These are phyloP conservation scores for Barnardius zonarius DNA, from an alignment of 2,113 vertebrate genomes.

Conservation along the genomic window DNA sequence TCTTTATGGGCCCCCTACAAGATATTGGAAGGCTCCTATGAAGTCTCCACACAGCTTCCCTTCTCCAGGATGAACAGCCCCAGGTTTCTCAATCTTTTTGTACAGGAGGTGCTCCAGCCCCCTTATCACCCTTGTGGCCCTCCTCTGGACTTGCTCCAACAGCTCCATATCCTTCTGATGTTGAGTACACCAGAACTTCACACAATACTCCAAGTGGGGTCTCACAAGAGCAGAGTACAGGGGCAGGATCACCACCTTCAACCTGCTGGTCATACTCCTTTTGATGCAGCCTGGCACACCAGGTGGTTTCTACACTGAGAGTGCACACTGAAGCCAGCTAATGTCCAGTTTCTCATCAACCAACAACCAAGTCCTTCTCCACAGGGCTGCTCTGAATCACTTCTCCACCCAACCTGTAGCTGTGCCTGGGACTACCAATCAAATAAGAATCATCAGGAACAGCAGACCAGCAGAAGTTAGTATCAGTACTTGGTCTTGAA, in stretches of 20 bases:
- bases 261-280: background rate
- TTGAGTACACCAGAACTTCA: background rate
- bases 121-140: background rate
- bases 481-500: background rate
- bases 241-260: background rate
- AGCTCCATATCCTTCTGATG: background rate
- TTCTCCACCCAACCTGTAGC: background rate
- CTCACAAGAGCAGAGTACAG: background rate
- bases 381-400: background rate
- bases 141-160: background rate
- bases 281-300: background rate
- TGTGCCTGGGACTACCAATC: background rate
- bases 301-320: background rate
- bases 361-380: background rate
- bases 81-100: background rate
- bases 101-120: background rate
- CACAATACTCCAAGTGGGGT: background rate
- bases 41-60: background rate
- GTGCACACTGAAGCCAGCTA: background rate
- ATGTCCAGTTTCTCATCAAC: background rate
- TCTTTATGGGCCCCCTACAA: background rate
- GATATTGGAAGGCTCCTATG: background rate
- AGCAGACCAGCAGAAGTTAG: background rate
- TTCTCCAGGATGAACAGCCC: background rate
- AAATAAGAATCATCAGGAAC: background rate